Conservation (phyloP, 30 jellyfish, hydroid and myxozoan species). For the Mastigias papua region DNA sequence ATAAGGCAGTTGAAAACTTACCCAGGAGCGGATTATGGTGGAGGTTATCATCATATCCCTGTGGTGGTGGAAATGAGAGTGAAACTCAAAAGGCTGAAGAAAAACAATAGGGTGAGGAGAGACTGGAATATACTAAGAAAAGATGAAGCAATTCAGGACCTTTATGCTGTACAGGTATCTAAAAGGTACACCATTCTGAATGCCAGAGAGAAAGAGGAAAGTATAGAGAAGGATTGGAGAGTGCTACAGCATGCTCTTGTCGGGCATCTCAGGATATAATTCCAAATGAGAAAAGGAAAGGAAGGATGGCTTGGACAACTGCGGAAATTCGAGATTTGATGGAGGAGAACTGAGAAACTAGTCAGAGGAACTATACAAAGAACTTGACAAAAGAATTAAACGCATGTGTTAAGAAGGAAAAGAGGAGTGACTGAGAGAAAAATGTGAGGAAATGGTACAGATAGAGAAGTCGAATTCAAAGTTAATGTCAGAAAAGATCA, state of each 20-base stretch:
- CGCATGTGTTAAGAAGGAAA: constrained; percentile 3
- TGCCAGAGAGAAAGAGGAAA: too few relatives aligned
- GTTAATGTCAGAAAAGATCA: constrained; percentile 18
- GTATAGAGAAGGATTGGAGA: too few relatives aligned
- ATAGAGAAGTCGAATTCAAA: neutral
- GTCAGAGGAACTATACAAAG: constrained; percentile 16
- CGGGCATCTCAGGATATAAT: neutral
- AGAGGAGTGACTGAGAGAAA: constrained; percentile 20
- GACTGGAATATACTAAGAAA: neutral
- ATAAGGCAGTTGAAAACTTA: constrained; percentile 4
- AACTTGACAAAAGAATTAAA: constrained; percentile 27
- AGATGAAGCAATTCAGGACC: neutral
- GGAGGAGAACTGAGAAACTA: constrained; percentile 29
- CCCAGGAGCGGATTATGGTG: constrained; percentile 22
- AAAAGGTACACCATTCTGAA: too few relatives aligned
- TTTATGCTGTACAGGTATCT: neutral
- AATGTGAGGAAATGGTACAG: constrained; percentile 2
- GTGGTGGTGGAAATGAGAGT: neutral
- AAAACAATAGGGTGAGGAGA: neutral
- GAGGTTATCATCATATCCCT: constrained; percentile 1
- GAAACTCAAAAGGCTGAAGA: neutral
- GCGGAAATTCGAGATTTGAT: constrained; percentile 24
- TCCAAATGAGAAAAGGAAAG: neutral
- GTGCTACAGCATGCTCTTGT: neutral
- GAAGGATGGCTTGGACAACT: constrained; percentile 23